Evolutionary conservation across 2,797 vertebrate species (phyloP), one percentile per base, ranked within the genome.

Genomic region (Xyrichtys novacula): DNA sequence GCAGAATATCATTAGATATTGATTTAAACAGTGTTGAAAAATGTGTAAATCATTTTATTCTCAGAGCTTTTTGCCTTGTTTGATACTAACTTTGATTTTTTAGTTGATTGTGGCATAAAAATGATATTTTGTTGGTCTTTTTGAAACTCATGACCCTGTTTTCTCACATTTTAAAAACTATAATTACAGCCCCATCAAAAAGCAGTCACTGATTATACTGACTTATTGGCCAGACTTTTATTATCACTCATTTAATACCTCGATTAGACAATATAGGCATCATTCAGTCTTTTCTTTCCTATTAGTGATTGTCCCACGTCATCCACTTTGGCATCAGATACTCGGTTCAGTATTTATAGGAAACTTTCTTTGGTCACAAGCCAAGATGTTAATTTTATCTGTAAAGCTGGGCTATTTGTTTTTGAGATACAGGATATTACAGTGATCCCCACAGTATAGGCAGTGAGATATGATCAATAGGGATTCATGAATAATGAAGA

Each of bases 401-500:
- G 2, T 34, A 39, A 11, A 77, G 68, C 71, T 68, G 50, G 28
- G 71, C 82, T 85, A 71, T 90, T 94, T 95, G 93, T 49, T 95
- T 95, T 89, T 73, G 90, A 91, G 90, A 68, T 91, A 75, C 90
- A 82, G 91, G 93, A 92, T 91, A 69, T 93, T 91, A 92, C 89
- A 91, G 84, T 65, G 76, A 84, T 94, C 93, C 92, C 91, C 86
- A 88, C 91, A 93, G 95, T 92, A 92, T 92, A 83, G 70, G 91
- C 92, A 94, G 94, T 93, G 92, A 71, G 95, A 94, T 93, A 93
- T 94, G 95, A 97, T 98, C 96, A 95, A 96, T 95, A 93, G 93
- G 86, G 92, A 87, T 94, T 96, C 95, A 96, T 96, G 96, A 97
- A 95, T 96, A 94, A 95, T 94, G 95, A 95, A 95, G 85, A 82